phyloP scores from a whole-genome alignment of 2,888 invertebrate species.

The Drosophila demipolita region DNA sequence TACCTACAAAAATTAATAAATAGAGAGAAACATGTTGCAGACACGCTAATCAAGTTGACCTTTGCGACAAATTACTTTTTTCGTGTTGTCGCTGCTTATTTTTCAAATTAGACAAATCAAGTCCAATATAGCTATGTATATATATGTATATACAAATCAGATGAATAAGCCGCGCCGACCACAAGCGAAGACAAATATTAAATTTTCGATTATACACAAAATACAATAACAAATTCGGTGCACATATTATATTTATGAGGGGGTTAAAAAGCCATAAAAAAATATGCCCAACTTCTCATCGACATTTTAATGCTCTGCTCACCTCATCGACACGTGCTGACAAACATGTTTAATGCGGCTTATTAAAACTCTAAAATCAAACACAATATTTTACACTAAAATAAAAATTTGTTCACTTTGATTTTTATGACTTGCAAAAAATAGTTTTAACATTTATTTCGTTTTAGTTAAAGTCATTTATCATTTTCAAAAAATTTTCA shows the following conservation, averaged over 20 bases:
- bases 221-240: constrained; percentile 3
- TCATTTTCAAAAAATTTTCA: not conserved
- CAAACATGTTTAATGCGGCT: not conserved
- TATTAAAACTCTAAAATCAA: not conserved
- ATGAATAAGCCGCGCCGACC: constrained; percentile 28
- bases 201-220: constrained; percentile 3
- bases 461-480: not conserved
- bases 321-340: not conserved
- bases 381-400: not conserved
- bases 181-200: constrained; percentile 2
- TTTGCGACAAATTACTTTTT: constrained; percentile 54
- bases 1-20: constrained; percentile 3
- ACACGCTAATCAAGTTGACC: constrained; percentile 75
- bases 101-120: constrained; percentile 53
- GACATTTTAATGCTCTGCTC: constrained; percentile 15
- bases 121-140: constrained; percentile 16
- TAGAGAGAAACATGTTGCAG: constrained; percentile 23
- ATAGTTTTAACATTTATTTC: too few species aligned
- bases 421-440: not conserved
- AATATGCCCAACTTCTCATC: not conserved
- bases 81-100: constrained; percentile 19
- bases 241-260: constrained; percentile 8
- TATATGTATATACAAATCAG: constrained; percentile 12
- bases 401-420: not conserved
- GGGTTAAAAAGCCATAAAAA: not conserved